Conservation (phyloP, 2,113 vertebrate species). For the Columba janthina region DNA sequence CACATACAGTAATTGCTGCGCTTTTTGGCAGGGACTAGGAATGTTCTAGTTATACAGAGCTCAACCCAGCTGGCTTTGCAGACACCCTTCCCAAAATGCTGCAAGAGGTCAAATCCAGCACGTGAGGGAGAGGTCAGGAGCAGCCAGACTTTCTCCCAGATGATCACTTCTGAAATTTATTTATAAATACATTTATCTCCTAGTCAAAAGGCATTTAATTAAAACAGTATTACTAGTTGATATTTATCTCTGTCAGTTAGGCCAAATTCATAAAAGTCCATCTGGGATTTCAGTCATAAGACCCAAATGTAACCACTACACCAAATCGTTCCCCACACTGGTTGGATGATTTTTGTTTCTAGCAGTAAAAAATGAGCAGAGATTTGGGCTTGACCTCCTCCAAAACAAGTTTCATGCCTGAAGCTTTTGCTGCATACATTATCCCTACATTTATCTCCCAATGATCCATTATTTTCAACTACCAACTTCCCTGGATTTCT, state of each 20-base stretch:
- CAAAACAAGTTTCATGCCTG: not conserved
- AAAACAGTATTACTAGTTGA: no score
- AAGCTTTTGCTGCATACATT: not conserved
- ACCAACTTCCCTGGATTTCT: not conserved
- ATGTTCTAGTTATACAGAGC: not conserved
- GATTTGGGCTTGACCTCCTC: not conserved
- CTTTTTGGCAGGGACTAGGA: not conserved
- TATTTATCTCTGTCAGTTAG: not conserved
- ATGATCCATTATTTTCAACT: slow-evolving; percentile 38
- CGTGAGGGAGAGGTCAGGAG: not conserved
- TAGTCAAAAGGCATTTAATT: no score
- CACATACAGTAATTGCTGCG: not conserved
- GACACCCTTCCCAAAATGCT: not conserved
- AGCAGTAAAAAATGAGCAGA: not conserved
- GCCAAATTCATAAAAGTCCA: not conserved
- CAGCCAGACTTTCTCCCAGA: not conserved
- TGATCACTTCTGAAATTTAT: not conserved
- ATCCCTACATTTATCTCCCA: slow-evolving; percentile 10
- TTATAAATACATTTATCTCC: no score
- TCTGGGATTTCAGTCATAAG: not conserved
- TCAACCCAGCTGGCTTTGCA: not conserved
- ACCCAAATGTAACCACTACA: not conserved
- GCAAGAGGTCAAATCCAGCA: not conserved
- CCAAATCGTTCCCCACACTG: not conserved
- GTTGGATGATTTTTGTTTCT: not conserved